These are phyloP conservation scores for Dolomedes plantarius DNA, from an alignment of 2,888 invertebrate genomes.

Conservation along the genomic window DNA sequence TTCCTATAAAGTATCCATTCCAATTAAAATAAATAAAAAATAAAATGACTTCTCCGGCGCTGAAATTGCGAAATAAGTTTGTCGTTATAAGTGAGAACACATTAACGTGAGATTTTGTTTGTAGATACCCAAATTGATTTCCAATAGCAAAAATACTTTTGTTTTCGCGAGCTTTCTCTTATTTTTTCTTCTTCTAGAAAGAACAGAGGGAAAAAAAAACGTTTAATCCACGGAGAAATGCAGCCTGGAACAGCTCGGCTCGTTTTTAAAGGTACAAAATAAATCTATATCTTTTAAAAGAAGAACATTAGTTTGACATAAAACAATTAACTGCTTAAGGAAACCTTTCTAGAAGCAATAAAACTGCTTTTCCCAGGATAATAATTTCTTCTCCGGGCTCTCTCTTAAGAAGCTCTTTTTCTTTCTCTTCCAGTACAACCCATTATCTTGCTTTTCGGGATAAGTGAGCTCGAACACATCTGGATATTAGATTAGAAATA, in stretches of 20 bases:
- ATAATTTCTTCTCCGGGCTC: background rate
- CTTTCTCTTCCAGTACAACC: background rate
- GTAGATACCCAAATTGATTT: slow-evolving; percentile 6
- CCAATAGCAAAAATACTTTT: background rate
- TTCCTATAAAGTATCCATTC: background rate
- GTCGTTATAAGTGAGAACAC: background rate
- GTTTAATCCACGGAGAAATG: background rate
- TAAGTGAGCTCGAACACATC: background rate
- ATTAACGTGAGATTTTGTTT: background rate
- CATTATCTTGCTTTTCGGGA: background rate
- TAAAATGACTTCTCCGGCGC: no score
- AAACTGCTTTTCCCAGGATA: background rate
- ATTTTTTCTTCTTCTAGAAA: background rate
- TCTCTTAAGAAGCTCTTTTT: background rate
- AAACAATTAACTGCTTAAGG: slow-evolving; percentile 11
- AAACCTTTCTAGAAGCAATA: background rate
- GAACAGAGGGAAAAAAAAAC: background rate
- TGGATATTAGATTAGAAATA: background rate
- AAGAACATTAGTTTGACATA: slow-evolving; percentile 11
- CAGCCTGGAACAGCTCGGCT: background rate
- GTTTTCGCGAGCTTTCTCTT: background rate
- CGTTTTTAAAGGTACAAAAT: background rate
- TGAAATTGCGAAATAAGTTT: background rate
- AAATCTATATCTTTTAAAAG: background rate
- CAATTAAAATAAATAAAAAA: background rate